Conservation (phyloP, 2,797 vertebrate species). For the Myripristis jacobus region DNA sequence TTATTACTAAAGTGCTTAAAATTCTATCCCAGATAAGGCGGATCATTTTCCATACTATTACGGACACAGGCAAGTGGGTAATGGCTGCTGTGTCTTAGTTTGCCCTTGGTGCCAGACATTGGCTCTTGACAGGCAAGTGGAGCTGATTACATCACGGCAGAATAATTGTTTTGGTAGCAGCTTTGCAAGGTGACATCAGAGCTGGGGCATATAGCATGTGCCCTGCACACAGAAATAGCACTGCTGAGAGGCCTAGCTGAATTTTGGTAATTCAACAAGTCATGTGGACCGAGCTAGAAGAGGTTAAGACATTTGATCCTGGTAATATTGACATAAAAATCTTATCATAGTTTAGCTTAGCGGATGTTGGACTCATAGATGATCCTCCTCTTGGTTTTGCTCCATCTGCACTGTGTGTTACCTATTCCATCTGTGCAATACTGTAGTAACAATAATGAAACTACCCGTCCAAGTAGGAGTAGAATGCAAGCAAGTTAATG, state of each 20-base stretch:
- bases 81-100: constrained; percentile 28
- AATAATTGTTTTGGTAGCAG: constrained; percentile 73
- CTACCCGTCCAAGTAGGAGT: no score
- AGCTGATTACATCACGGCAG: constrained; percentile 65
- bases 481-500: no score
- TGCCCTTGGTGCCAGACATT: constrained; percentile 44
- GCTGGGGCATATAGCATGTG: constrained; percentile 59
- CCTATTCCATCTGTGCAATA: no score
- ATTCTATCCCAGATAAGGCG: constrained; percentile 1
- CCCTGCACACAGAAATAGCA: constrained; percentile 69
- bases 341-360: neutral
- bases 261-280: constrained; percentile 39
- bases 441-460: no score
- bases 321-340: neutral
- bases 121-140: constrained; percentile 25
- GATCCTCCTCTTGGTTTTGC: no score
- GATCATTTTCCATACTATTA: neutral
- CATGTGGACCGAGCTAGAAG: constrained; percentile 11
- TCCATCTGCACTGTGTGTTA: no score
- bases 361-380: no score
- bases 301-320: constrained; percentile 9
- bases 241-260: constrained; percentile 49
- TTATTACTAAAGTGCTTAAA: constrained; percentile 4
- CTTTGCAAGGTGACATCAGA: constrained; percentile 72
- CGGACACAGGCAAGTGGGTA: constrained; percentile 7